These are phyloP conservation scores for Cosmia pyralina DNA, from an alignment of 2,888 invertebrate genomes.

Conservation along the genomic window DNA sequence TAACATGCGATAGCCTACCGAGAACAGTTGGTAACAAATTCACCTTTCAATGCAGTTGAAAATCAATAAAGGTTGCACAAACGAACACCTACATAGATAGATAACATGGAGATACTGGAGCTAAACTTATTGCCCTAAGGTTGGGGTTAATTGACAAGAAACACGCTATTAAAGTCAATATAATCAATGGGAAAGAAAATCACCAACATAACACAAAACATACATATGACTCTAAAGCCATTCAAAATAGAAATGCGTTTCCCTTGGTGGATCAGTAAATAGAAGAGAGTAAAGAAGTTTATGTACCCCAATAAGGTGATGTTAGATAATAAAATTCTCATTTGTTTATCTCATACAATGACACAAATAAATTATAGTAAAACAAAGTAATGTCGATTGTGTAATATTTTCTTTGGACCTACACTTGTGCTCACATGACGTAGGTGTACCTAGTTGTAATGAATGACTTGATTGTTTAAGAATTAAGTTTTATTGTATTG, in stretches of 20 bases:
- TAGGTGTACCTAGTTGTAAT: slow-evolving; percentile 10
- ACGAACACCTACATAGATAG: slow-evolving; percentile 50
- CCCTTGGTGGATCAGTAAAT: neutral
- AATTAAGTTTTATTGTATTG: slow-evolving; percentile 7
- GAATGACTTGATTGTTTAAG: slow-evolving; percentile 13
- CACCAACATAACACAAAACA: slow-evolving; percentile 19
- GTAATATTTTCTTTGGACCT: slow-evolving; percentile 21
- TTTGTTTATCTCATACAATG: slow-evolving; percentile 54
- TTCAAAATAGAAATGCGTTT: slow-evolving; percentile 8
- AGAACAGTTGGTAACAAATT: slow-evolving; percentile 36
- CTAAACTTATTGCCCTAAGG: slow-evolving; percentile 54
- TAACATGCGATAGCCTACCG: slow-evolving; percentile 3
- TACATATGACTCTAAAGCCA: neutral
- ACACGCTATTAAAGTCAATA: slow-evolving; percentile 70
- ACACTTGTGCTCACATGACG: slow-evolving; percentile 14
- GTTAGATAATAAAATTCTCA: slow-evolving; percentile 57
- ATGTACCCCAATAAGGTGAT: slow-evolving; percentile 49
- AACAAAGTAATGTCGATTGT: slow-evolving; percentile 29
- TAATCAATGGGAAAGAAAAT: slow-evolving; percentile 49
- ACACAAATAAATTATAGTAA: slow-evolving; percentile 44
- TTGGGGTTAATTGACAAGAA: slow-evolving; percentile 70
- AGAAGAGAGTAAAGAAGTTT: slow-evolving; percentile 22
- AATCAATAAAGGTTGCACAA: slow-evolving; percentile 55
- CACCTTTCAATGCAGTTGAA: slow-evolving; percentile 37
- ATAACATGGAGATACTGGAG: slow-evolving; percentile 41